These are phyloP conservation scores for Drosophila pandora DNA, from an alignment of 1,140 invertebrate genomes.

Conservation along the genomic window DNA sequence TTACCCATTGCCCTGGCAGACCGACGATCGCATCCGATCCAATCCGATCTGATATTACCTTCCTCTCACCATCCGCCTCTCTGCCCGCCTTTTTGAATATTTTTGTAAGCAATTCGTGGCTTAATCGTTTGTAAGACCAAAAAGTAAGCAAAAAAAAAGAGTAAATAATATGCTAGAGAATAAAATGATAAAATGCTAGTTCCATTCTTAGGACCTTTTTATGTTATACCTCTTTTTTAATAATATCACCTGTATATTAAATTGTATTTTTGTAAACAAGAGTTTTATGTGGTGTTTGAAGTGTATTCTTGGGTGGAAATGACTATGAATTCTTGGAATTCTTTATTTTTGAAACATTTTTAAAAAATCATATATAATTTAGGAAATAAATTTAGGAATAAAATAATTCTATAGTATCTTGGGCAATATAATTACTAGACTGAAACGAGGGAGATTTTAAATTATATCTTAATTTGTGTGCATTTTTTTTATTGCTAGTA, in stretches of 20 bases:
- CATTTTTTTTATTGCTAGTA: too few relatives aligned
- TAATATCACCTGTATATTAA: conserved; percentile 65
- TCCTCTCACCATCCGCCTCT: conserved; percentile 17
- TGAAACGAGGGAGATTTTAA: too few relatives aligned
- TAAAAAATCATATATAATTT: too few relatives aligned
- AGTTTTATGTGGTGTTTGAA: not conserved
- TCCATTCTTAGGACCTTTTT: conserved; percentile 53
- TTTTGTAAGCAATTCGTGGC: conserved; percentile 68
- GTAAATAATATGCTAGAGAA: conserved; percentile 1
- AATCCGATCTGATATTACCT: conserved; percentile 27
- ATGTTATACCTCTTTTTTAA: conserved; percentile 52
- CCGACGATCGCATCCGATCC: conserved; percentile 29
- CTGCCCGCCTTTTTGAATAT: conserved; percentile 41
- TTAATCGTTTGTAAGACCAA: conserved; percentile 76
- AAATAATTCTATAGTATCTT: too few relatives aligned
- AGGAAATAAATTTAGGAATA: too few relatives aligned
- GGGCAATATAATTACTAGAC: too few relatives aligned
- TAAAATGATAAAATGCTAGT: conserved; percentile 37
- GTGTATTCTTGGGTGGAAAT: not conserved
- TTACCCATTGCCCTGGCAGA: conserved; percentile 18
- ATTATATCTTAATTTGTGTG: too few relatives aligned
- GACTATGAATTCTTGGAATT: too few relatives aligned
- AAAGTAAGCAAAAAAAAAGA: conserved; percentile 38
- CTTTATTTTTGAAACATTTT: too few relatives aligned
- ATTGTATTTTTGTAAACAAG: conserved; percentile 67